These are phyloP conservation scores for Xanthorhoe designata DNA, from an alignment of 2,888 invertebrate species.

Conservation along the genomic window DNA sequence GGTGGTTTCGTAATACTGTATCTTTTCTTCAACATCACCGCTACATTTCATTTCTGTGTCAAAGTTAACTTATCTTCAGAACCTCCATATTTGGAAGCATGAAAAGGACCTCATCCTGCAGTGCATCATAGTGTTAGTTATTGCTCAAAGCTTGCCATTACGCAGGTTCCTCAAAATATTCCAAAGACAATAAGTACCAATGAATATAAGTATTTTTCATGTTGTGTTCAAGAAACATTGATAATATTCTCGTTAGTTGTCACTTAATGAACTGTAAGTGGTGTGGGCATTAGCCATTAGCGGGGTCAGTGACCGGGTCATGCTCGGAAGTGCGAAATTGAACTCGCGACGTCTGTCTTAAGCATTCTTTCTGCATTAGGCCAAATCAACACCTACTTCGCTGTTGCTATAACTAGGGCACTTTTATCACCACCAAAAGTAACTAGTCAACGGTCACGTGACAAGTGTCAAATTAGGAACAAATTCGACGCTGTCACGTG, in stretches of 20 bases:
- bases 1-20: neutral
- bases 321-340: constrained; percentile 31
- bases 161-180: too few relatives aligned
- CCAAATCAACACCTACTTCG: neutral
- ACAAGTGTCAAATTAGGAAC: too few relatives aligned
- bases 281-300: constrained; percentile 53
- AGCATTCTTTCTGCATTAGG: neutral
- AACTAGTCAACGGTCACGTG: too few relatives aligned
- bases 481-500: too few relatives aligned
- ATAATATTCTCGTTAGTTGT: constrained; percentile 43
- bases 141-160: too few relatives aligned
- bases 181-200: too few relatives aligned
- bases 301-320: constrained; percentile 58
- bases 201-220: neutral
- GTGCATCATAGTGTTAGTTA: neutral
- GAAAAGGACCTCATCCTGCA: neutral
- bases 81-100: neutral
- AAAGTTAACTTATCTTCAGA: neutral
- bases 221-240: constrained; percentile 4
- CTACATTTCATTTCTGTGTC: too few relatives aligned
- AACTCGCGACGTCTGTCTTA: constrained; percentile 5
- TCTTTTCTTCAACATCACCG: too few relatives aligned
- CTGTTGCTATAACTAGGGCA: neutral
- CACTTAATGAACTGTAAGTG: constrained; percentile 61
- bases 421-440: too few relatives aligned